phyloP scores from a whole-genome alignment of 2,113 vertebrate species.

The Ctenodactylus gundi region DNA sequence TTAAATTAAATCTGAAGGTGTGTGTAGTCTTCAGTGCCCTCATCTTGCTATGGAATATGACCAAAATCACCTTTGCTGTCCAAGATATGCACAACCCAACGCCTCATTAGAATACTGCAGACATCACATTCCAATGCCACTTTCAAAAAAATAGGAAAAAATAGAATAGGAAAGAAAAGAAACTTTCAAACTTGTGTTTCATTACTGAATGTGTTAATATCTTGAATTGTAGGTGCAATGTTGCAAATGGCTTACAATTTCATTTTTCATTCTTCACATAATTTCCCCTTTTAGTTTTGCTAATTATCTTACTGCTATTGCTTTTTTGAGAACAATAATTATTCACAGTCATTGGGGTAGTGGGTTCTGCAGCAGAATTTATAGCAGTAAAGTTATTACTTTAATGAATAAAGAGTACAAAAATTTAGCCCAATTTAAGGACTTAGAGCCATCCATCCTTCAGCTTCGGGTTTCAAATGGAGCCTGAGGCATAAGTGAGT shows the following conservation, averaged over 20 bases:
- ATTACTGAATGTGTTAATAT: not conserved
- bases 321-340: conserved; percentile 46
- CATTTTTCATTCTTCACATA: not conserved
- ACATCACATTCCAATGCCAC: not conserved
- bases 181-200: not conserved
- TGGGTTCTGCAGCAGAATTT: conserved; percentile 48
- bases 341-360: conserved; percentile 43
- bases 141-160: not conserved
- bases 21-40: not conserved
- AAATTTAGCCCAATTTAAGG: conserved; percentile 32
- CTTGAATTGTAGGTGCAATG: not conserved
- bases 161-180: not conserved
- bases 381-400: conserved; percentile 29
- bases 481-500: conserved; percentile 18
- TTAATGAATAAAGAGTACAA: conserved; percentile 66
- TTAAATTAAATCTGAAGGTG: conserved; percentile 46
- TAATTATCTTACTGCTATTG: not conserved
- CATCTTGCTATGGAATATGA: not conserved
- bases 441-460: not conserved
- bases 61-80: not conserved
- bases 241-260: not conserved
- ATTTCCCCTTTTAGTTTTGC: not conserved
- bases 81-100: not conserved
- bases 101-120: not conserved
- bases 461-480: not conserved